These are phyloP conservation scores for Dryobota labecula DNA, from an alignment of 2,888 invertebrate genomes.

Conservation along the genomic window DNA sequence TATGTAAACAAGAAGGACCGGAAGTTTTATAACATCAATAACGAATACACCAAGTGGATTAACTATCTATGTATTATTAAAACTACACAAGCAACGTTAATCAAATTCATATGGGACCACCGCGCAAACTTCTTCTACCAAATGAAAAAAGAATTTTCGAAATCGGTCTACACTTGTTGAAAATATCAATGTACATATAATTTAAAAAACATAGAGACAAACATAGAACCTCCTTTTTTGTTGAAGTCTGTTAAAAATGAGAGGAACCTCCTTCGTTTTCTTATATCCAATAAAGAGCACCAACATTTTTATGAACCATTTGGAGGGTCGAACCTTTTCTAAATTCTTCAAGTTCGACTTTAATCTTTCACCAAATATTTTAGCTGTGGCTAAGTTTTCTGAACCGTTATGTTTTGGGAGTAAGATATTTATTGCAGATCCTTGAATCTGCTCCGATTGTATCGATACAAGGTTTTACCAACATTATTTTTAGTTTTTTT, in stretches of 20 bases:
- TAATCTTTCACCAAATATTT: constrained; percentile 84
- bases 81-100: background rate
- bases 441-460: constrained; percentile 58
- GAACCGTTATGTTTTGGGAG: constrained; percentile 73
- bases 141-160: background rate
- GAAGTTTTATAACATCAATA: background rate
- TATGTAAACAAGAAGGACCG: background rate
- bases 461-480: constrained; percentile 38
- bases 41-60: background rate
- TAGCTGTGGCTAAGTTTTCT: constrained; percentile 76
- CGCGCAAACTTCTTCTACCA: too few species aligned
- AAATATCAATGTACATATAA: background rate
- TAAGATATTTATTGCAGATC: constrained; percentile 71
- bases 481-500: constrained; percentile 11
- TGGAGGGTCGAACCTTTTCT: constrained; percentile 78
- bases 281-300: constrained; percentile 82
- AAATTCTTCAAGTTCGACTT: constrained; percentile 82
- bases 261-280: constrained; percentile 74
- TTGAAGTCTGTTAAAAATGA: constrained; percentile 28
- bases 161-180: background rate
- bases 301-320: constrained; percentile 84
- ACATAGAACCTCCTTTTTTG: background rate
- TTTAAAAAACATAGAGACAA: background rate
- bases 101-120: too few species aligned
- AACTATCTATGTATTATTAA: background rate